Evolutionary conservation across 1,140 invertebrate species (phyloP).

Genomic region (Bombus huntii): DNA sequence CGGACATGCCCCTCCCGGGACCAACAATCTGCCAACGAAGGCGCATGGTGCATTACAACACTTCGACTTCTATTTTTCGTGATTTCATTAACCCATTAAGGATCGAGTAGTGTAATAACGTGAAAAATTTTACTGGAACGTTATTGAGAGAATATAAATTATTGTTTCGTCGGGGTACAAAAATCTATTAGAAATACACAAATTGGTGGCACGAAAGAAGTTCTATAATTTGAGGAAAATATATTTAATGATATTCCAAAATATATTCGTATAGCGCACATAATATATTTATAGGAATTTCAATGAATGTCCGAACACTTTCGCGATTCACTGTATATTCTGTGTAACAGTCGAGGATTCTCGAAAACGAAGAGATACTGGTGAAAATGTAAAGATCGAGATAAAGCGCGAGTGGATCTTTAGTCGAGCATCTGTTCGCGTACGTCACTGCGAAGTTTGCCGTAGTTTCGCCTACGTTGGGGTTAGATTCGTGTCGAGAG

Average conservation of each 20-base stretch:
- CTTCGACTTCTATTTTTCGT: background rate
- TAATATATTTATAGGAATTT: too few relatives aligned
- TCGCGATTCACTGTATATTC: background rate
- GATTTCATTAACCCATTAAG: background rate
- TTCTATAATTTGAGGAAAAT: too few relatives aligned
- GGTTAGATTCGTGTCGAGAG: constrained; percentile 1
- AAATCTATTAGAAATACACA: too few relatives aligned
- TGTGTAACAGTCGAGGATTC: background rate
- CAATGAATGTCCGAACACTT: too few relatives aligned
- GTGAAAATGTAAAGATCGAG: constrained; percentile 35
- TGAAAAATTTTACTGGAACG: too few relatives aligned
- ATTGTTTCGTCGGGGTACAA: too few relatives aligned
- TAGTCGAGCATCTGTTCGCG: constrained; percentile 39
- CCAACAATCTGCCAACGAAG: background rate
- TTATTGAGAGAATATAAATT: too few relatives aligned
- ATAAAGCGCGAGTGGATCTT: constrained; percentile 40
- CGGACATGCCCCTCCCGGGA: background rate
- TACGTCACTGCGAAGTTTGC: constrained; percentile 56
- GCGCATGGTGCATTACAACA: too few relatives aligned
- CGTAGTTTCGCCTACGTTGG: constrained; percentile 47
- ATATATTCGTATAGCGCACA: too few relatives aligned
- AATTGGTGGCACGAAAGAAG: too few relatives aligned
- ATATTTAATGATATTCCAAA: too few relatives aligned
- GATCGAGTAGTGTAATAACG: too few relatives aligned
- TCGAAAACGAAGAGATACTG: background rate